Evolutionary conservation across 2,113 vertebrate genomes (phyloP).

Genomic region (Pungitius pungitius): DNA sequence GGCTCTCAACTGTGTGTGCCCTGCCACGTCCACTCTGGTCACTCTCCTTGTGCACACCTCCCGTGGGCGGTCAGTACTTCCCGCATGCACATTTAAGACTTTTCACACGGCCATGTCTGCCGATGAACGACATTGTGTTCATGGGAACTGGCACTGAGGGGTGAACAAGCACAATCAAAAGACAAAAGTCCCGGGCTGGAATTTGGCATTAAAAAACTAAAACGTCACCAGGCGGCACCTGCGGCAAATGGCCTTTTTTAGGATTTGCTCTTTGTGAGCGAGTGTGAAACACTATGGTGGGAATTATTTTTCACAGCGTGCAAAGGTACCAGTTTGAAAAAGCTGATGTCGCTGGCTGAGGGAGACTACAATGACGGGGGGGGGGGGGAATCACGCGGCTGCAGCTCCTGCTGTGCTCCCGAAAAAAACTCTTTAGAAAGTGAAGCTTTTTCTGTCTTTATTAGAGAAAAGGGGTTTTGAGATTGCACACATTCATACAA

Average conservation of each 20-base stretch:
- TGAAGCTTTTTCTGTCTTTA: slow-evolving; percentile 18
- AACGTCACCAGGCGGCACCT: slow-evolving; percentile 14
- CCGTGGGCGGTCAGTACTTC: slow-evolving; percentile 92
- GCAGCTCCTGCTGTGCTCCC: slow-evolving; percentile 3
- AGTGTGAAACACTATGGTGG: slow-evolving; percentile 44
- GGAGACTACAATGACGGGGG: slow-evolving; percentile 6
- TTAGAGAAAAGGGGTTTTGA: slow-evolving; percentile 12
- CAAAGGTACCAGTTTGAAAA: slow-evolving; percentile 26
- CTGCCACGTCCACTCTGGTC: slow-evolving; percentile 95
- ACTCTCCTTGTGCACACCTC: slow-evolving; percentile 96
- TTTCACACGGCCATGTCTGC: slow-evolving; percentile 7
- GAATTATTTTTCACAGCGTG: slow-evolving; percentile 57
- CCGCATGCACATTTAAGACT: background rate
- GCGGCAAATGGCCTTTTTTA: slow-evolving; percentile 28
- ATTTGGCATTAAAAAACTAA: slow-evolving; percentile 17
- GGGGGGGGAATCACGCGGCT: slow-evolving; percentile 17
- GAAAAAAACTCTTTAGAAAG: slow-evolving; percentile 16
- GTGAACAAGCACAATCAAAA: slow-evolving; percentile 12
- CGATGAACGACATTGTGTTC: background rate
- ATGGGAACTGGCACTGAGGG: slow-evolving; percentile 10
- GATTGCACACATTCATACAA: background rate
- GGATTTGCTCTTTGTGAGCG: slow-evolving; percentile 24
- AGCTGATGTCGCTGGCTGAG: slow-evolving; percentile 22
- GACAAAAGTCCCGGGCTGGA: slow-evolving; percentile 14
- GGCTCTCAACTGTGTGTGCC: slow-evolving; percentile 95